Conservation (phyloP, 2,888 invertebrate species). For the Conops quadrifasciatus region DNA sequence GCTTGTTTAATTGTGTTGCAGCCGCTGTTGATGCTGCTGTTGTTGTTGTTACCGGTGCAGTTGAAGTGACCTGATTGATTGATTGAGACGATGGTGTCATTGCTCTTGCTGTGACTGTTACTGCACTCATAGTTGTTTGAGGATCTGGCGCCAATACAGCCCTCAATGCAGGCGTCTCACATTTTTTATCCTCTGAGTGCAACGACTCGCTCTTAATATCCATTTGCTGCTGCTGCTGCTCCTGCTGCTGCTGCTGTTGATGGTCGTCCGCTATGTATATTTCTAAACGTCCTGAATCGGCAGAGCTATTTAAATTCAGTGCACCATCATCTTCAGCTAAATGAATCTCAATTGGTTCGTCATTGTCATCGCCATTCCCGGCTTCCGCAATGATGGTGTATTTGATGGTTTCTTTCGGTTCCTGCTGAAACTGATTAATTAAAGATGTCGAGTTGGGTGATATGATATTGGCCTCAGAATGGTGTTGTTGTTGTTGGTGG, state of each 20-base stretch:
- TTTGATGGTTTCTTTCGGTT: constrained; percentile 45
- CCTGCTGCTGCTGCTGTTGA: not conserved
- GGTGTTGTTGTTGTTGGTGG: constrained; percentile 10
- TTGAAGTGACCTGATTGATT: too few relatives aligned
- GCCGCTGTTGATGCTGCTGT: not conserved
- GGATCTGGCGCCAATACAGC: too few relatives aligned
- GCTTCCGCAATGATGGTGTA: constrained; percentile 55
- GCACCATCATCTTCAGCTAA: constrained; percentile 52
- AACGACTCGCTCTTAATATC: not conserved
- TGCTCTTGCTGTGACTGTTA: too few relatives aligned
- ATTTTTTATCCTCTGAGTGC: not conserved
- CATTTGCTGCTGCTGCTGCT: not conserved
- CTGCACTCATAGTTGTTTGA: too few relatives aligned
- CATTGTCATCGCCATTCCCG: constrained; percentile 38
- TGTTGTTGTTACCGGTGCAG: not conserved
- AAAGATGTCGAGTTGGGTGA: constrained; percentile 30
- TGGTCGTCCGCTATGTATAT: constrained; percentile 52
- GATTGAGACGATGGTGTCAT: too few relatives aligned
- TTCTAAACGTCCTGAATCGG: constrained; percentile 55
- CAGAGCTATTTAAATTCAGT: constrained; percentile 52
- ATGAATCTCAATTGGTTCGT: constrained; percentile 55
- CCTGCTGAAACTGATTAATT: constrained; percentile 38
- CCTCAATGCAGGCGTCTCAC: not conserved
- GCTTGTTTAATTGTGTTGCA: constrained; percentile 43
- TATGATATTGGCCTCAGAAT: constrained; percentile 3